Base-by-base conservation (phyloP, 2,797 vertebrate genomes). In the Bovichtus variegatus region DNA sequence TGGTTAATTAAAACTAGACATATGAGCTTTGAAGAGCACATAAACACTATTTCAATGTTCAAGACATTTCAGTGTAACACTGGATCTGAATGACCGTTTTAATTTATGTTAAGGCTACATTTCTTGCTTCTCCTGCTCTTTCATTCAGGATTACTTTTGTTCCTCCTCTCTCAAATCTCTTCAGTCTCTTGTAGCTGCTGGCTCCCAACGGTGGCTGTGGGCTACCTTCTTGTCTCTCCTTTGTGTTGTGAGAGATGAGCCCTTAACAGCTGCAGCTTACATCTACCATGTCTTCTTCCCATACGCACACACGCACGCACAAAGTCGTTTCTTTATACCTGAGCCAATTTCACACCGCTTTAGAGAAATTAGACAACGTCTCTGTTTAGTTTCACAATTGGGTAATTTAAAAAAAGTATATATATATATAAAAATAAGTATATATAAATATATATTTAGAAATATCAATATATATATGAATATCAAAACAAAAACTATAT, bases 311-410 rank as follows among this genome's bases (percentile, higher is more conserved):
- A 74, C 60, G 46, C 53, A n/a, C 66, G 41, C 25, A 27, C 25
- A 67, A 59, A 29, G 58, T 49, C 49, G 38, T 64, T 54, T 78
- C 63, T 84, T 81, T 83, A 69, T 84, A 87, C 71, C 36, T 19
- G n/a, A 88, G 80, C 76, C 87, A 89, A 85, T 92, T 93, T 88
- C 75, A 75, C 74, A 82, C 57, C 38, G 87, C 88, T 92, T 92
- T 82, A 73, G 72, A 83, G 79, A 91, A 92, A 92, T 92, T 83
- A 91, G 47, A 82, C 44, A 8, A 64, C 21, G 46, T 78, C 87
- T 76, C 74, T 31, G 74, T 83, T 80, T 83, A 61, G 77, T 84
- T 88, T 84, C 66, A 71, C 61, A 85, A 72, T 82, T 50, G 49
- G 64, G 58, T 55, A 18, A 16, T 79, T 84, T 49, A 51, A 60